A percentile compares a stretch with the other conserved stretches of the same genome.
These are phyloP conservation scores for Phortica variegata DNA, from an alignment of 1,140 invertebrate species.

Conservation along the genomic window DNA sequence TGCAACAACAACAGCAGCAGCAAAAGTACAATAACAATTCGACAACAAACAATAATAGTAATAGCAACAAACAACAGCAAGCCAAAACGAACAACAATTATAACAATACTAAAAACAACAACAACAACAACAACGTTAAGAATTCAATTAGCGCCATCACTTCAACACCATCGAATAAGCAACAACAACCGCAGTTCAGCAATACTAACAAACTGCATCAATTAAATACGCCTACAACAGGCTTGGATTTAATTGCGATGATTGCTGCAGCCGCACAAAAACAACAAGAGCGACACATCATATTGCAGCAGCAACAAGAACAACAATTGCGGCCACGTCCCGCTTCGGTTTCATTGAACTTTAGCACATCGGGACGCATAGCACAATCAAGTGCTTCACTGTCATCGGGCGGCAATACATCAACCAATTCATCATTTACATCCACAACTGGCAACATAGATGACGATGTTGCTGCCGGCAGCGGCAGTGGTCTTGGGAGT, in stretches of 20 bases:
- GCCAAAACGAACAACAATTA: constrained; percentile 2
- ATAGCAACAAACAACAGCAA: constrained; percentile 5
- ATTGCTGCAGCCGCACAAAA: constrained; percentile 40
- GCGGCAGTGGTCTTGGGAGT: no score
- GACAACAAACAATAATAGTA: constrained; percentile 2
- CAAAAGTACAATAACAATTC: constrained; percentile 21
- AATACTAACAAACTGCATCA: no score
- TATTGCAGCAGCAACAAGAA: constrained; percentile 22
- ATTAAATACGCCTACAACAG: constrained; percentile 31
- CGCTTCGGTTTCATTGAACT: constrained; percentile 44
- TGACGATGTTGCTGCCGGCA: no score
- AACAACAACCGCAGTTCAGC: no score
- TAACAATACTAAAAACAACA: constrained; percentile 17
- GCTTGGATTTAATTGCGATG: constrained; percentile 42
- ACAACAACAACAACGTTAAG: constrained; percentile 16
- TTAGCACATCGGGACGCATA: constrained; percentile 15
- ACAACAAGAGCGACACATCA: constrained; percentile 8
- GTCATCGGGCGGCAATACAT: no score
- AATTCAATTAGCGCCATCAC: no score
- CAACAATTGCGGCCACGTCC: constrained; percentile 39
- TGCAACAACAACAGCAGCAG: constrained; percentile 28
- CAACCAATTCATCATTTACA: no score
- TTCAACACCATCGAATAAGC: no score
- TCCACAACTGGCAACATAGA: no score
- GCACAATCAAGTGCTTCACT: constrained; percentile 5